phyloP scores from a whole-genome alignment of 1,140 invertebrate genomes.

The Druon quercuslanigerum region DNA sequence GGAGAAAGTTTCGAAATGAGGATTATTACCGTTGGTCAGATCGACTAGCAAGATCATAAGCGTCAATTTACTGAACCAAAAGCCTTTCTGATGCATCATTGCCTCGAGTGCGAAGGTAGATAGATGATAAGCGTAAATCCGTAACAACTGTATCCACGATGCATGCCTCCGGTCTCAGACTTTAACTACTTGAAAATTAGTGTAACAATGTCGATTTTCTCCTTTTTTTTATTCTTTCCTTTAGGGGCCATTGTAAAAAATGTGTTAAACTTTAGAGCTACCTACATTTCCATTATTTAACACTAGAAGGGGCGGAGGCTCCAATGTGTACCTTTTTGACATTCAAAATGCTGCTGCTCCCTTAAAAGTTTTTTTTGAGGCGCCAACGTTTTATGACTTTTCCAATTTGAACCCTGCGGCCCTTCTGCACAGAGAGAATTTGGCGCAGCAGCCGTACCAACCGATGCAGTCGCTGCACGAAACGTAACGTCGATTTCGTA shows the following conservation, averaged over 20 bases:
- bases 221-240: neutral
- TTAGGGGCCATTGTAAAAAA: neutral
- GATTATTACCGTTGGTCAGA: conserved; percentile 24
- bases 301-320: no score
- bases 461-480: no score
- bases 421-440: no score
- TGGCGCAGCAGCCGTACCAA: no score
- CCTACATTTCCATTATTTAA: no score
- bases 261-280: no score
- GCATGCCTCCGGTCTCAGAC: conserved; percentile 1
- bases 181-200: conserved; percentile 4
- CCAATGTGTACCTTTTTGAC: no score
- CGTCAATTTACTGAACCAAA: conserved; percentile 7
- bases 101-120: conserved; percentile 1
- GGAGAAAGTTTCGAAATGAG: conserved; percentile 13
- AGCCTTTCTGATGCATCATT: conserved; percentile 3
- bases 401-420: no score
- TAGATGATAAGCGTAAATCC: conserved; percentile 2
- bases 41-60: conserved; percentile 32
- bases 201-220: neutral
- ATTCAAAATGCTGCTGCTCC: no score
- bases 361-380: no score
- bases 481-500: no score
- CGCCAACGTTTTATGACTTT: no score
- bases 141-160: conserved; percentile 8